These are phyloP conservation scores for Drosophila leontia DNA, from an alignment of 1,140 invertebrate genomes.

Conservation along the genomic window DNA sequence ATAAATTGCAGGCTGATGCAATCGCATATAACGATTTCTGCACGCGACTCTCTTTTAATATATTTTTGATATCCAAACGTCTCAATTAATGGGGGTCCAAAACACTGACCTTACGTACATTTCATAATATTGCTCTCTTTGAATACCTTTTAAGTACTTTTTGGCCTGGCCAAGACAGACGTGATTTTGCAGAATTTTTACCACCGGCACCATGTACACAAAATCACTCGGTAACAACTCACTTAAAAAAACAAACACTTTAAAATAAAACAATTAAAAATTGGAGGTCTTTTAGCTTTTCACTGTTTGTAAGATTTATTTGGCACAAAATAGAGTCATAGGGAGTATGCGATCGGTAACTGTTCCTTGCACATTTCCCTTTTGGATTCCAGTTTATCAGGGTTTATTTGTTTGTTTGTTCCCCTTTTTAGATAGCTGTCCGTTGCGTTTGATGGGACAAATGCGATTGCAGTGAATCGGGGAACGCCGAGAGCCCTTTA, in stretches of 20 bases:
- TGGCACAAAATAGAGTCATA: conserved; percentile 5
- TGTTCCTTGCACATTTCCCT: conserved; percentile 11
- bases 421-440: not conserved
- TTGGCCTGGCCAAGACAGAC: conserved; percentile 24
- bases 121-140: not conserved
- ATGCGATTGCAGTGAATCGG: conserved; percentile 13
- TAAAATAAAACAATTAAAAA: conserved; percentile 12
- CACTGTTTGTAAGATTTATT: not conserved
- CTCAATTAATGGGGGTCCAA: conserved; percentile 30
- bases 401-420: not conserved
- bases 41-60: conserved; percentile 1
- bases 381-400: conserved; percentile 21
- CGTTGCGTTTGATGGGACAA: conserved; percentile 8
- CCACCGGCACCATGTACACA: conserved; percentile 47
- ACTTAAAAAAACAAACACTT: conserved; percentile 15
- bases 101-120: conserved; percentile 22
- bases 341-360: conserved; percentile 13
- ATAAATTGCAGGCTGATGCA: conserved; percentile 49
- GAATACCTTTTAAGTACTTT: conserved; percentile 42
- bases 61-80: conserved; percentile 11
- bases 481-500: conserved; percentile 17
- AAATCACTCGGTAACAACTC: not conserved
- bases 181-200: conserved; percentile 33
- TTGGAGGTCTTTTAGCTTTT: not conserved
- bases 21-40: conserved; percentile 39